Base-by-base conservation (phyloP, 2,888 invertebrate genomes). In the Myopa tessellatipennis region DNA sequence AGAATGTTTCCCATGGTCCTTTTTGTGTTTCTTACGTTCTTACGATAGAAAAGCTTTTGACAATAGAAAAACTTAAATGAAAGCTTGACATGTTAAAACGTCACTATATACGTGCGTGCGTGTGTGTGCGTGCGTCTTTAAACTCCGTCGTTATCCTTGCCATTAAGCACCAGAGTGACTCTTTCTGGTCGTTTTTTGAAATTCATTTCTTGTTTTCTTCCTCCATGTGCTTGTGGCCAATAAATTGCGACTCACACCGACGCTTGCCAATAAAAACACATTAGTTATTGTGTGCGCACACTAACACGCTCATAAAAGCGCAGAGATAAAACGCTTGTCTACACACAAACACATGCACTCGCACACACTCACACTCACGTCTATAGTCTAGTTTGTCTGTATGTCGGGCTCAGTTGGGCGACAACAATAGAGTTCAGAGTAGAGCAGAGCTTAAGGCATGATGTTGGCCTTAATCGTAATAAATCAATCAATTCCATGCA, bases 201-300 rank as follows among this genome's bases (percentile, higher is more conserved):
- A 14, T 55, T 18, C 5, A 36, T n/a, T 65, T 38, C 18, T 63
- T 65, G 36, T n/a, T n/a, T 71, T 34, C 68, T 40, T 36, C n/a
- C n/a, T n/a, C n/a, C n/a, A n/a, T n/a, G n/a, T 60, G 68, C 75
- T 69, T 55, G 60, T 69, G 58, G 68, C 68, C 68, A 75, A 75
- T 69, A 69, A 69, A 75, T 58, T 45, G 58, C 34, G 50, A 58
- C 69, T 55, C 69, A 38, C 58, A 52, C 65, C 52, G 40, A 16
- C 60, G 55, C 16, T 75, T 75, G 75, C 69, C 69, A 75, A 75
- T 75, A 69, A 75, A 75, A 75, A 75, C 75, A 75, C 75, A 75
- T 75, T 75, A 75, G 68, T 75, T 68, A 75, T 75, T 75, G 75
- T 75, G 75, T 69, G 75, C 60, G 16, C 68, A 58, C 67, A 63